Conservation (phyloP, 2,888 invertebrate species). For the Poecilobothrus nobilitatus region DNA sequence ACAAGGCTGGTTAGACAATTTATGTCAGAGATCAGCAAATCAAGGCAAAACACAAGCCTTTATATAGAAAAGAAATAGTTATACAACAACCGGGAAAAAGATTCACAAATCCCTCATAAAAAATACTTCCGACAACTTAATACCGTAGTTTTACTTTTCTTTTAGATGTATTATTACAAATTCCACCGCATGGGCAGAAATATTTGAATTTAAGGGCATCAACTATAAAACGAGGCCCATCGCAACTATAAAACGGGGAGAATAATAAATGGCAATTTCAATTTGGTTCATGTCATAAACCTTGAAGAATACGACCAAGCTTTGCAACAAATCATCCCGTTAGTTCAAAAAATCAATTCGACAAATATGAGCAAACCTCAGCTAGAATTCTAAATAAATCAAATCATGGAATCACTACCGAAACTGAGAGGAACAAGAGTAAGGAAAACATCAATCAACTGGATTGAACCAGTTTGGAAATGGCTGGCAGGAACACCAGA, state of each 20-base stretch:
- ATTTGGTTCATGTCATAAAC: constrained; percentile 5
- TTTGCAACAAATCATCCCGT: not conserved
- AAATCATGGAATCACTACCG: not conserved
- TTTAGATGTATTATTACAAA: not conserved
- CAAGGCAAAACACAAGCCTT: constrained; percentile 7
- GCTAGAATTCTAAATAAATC: not conserved
- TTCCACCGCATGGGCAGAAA: not conserved
- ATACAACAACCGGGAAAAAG: constrained; percentile 16
- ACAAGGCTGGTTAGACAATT: constrained; percentile 16
- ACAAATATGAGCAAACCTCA: not conserved
- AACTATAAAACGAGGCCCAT: not conserved
- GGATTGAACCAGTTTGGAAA: constrained; percentile 14
- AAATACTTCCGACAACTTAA: not conserved
- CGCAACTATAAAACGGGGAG: not conserved
- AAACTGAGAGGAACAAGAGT: constrained; percentile 8
- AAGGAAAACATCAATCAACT: constrained; percentile 16
- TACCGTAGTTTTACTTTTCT: not conserved
- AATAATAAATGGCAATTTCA: constrained; percentile 9
- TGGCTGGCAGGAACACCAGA: constrained; percentile 12
- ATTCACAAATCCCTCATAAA: constrained; percentile 21
- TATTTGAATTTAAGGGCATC: not conserved
- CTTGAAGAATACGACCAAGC: not conserved
- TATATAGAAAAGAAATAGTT: constrained; percentile 18
- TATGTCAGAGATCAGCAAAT: constrained; percentile 20
- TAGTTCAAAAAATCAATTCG: not conserved